These are phyloP conservation scores for Callorhinus ursinus DNA, from an alignment of 2,113 vertebrate genomes.

Conservation along the genomic window DNA sequence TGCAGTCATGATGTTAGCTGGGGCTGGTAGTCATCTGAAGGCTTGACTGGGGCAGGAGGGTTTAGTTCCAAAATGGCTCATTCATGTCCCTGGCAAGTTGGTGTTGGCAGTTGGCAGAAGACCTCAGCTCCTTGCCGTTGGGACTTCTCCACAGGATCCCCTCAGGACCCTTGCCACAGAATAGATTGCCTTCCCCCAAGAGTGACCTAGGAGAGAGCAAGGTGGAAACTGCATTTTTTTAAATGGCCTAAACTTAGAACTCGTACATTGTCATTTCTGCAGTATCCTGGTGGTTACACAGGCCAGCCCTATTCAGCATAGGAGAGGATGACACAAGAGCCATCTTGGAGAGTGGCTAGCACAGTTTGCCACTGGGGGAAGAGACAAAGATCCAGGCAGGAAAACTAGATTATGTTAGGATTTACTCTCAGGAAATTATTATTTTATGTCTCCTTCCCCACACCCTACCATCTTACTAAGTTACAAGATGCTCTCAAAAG, in stretches of 20 bases:
- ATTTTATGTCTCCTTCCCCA: neutral
- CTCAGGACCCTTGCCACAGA: neutral
- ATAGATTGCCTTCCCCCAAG: neutral
- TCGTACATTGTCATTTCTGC: neutral
- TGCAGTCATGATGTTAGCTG: neutral
- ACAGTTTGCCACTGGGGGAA: neutral
- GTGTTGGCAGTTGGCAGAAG: neutral
- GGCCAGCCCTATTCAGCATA: neutral
- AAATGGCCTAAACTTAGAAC: neutral
- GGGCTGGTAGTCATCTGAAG: neutral
- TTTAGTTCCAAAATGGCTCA: neutral
- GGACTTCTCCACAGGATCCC: neutral
- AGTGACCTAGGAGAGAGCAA: neutral
- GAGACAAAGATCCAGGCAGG: neutral
- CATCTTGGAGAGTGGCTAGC: too few relatives aligned
- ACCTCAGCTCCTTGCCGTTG: neutral
- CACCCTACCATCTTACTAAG: neutral
- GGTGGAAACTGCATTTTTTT: neutral
- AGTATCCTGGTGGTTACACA: too few relatives aligned
- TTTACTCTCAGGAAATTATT: constrained; percentile 5
- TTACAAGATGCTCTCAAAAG: constrained; percentile 1
- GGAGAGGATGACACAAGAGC: neutral
- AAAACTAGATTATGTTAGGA: neutral
- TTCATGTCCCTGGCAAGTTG: neutral
- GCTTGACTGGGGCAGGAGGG: neutral